Conservation (phyloP, 1,140 invertebrate species). For the Listronotus bonariensis region DNA sequence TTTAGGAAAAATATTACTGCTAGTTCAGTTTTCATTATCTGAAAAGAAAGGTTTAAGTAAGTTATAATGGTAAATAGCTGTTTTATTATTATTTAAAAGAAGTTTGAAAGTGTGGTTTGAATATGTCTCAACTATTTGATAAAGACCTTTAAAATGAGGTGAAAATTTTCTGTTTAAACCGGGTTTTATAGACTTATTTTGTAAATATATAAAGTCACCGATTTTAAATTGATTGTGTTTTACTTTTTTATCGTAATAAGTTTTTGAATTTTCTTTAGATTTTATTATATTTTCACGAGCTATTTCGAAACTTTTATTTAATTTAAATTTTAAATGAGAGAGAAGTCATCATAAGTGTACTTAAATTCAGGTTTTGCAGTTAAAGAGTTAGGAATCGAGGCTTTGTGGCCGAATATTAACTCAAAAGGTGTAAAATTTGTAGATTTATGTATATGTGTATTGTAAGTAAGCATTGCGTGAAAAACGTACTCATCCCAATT, state of each 20-base stretch:
- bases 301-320: slow-evolving; percentile 46
- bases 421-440: slow-evolving; percentile 52
- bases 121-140: slow-evolving; percentile 29
- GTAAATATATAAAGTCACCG: slow-evolving; percentile 2
- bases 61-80: slow-evolving; percentile 34
- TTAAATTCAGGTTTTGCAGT: slow-evolving; percentile 36
- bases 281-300: slow-evolving; percentile 44
- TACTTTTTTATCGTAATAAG: slow-evolving; percentile 45
- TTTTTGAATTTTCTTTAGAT: slow-evolving; percentile 46
- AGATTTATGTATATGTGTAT: slow-evolving; percentile 48
- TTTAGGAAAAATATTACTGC: too few species aligned
- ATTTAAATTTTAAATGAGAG: slow-evolving; percentile 46
- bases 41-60: slow-evolving; percentile 39
- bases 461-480: slow-evolving; percentile 46
- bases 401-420: slow-evolving; percentile 53
- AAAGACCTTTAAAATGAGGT: slow-evolving; percentile 34
- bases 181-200: not conserved
- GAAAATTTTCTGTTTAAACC: slow-evolving; percentile 31
- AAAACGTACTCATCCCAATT: slow-evolving; percentile 47
- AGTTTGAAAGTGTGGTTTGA: slow-evolving; percentile 30
- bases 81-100: slow-evolving; percentile 30
- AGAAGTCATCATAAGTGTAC: slow-evolving; percentile 49
- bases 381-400: slow-evolving; percentile 41
- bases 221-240: slow-evolving; percentile 34
- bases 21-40: slow-evolving; percentile 7